Percentiles rank a stretch among this genome's conserved stretches.
Evolutionary conservation across 2,888 invertebrate genomes (phyloP).

Genomic region (Clivina fossor): DNA sequence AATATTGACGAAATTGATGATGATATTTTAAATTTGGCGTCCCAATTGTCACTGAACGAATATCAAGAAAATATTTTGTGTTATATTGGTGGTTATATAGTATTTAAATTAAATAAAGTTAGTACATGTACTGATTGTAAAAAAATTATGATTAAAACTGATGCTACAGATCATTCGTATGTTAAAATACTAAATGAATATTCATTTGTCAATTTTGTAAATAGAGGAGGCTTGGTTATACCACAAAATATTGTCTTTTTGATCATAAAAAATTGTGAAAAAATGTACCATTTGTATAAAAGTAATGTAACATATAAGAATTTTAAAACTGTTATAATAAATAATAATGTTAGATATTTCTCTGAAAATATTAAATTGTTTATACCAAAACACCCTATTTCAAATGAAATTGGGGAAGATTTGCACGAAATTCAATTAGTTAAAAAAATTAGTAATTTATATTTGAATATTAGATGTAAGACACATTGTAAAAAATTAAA

Average conservation of each 20-base stretch:
- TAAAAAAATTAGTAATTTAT: conserved; percentile 1
- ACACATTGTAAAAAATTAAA: too few relatives aligned
- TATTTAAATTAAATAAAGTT: neutral
- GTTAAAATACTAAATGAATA: neutral
- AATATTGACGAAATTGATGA: neutral
- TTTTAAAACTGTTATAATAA: too few relatives aligned
- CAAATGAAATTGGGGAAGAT: neutral
- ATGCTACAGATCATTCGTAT: neutral
- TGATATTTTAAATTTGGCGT: neutral
- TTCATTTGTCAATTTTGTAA: neutral
- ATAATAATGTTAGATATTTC: neutral
- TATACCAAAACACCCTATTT: neutral
- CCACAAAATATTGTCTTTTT: neutral
- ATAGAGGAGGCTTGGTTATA: neutral
- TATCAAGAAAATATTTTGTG: neutral
- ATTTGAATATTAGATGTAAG: neutral
- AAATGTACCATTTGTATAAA: neutral
- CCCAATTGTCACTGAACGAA: neutral
- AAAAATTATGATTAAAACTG: neutral
- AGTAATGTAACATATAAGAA: too few relatives aligned
- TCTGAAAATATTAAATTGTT: neutral
- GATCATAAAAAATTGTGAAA: neutral
- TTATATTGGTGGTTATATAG: neutral
- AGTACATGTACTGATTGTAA: neutral
- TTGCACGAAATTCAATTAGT: neutral